Evolutionary conservation across 2,113 vertebrate genomes (phyloP).

Genomic region (Leptobrachium leishanense): DNA sequence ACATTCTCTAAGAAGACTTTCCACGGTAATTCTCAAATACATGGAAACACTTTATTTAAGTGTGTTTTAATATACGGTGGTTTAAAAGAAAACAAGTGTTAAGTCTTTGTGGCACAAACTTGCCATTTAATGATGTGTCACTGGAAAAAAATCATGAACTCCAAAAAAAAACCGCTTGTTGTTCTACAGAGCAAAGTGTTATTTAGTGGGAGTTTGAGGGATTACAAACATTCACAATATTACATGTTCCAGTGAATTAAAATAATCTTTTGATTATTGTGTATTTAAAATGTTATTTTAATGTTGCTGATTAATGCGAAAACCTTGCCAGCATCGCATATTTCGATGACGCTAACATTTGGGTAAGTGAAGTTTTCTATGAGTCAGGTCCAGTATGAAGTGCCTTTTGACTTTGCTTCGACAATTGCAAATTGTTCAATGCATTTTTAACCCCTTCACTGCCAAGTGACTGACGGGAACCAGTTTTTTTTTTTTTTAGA

Average conservation of each 20-base stretch:
- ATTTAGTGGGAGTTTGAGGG: constrained; percentile 26
- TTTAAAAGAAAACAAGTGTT: constrained; percentile 21
- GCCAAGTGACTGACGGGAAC: too few relatives aligned
- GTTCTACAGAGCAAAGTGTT: constrained; percentile 21
- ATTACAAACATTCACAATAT: constrained; percentile 6
- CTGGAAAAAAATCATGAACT: constrained; percentile 7
- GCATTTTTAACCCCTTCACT: too few relatives aligned
- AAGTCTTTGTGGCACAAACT: constrained; percentile 23
- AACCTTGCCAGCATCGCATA: neutral
- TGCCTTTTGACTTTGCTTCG: too few relatives aligned
- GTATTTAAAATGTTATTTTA: constrained; percentile 14
- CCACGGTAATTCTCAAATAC: constrained; percentile 22
- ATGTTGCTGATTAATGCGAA: constrained; percentile 2
- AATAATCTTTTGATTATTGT: constrained; percentile 23
- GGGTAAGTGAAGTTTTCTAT: too few relatives aligned
- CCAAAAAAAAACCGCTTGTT: neutral
- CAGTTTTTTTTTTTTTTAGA: too few relatives aligned
- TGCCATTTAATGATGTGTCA: constrained; percentile 18
- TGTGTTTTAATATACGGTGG: constrained; percentile 23
- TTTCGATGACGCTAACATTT: neutral
- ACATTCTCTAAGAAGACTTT: neutral
- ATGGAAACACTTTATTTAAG: constrained; percentile 35
- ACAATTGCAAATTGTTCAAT: too few relatives aligned
- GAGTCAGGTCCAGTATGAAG: too few relatives aligned
- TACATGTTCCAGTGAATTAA: constrained; percentile 18